These are phyloP conservation scores for Umimayanthus chanpuru DNA, from an alignment of 92 coral and sea anemone species.

Conservation along the genomic window DNA sequence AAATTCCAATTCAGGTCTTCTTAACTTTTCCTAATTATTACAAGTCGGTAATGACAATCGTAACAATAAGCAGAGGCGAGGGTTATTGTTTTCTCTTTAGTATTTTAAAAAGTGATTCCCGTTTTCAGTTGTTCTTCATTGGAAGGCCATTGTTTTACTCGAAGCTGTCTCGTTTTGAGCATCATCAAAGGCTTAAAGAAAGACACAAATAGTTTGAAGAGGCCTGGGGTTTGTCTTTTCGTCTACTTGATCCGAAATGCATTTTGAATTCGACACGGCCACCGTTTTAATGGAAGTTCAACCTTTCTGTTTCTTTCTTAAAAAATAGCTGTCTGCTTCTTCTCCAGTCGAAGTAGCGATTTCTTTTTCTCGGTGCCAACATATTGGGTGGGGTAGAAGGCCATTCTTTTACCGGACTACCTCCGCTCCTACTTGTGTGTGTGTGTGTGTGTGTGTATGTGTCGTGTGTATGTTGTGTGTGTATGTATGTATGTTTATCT, in stretches of 20 bases:
- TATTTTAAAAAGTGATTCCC: too few relatives aligned
- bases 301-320: neutral
- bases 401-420: neutral
- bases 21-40: too few relatives aligned
- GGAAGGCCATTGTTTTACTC: neutral
- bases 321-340: too few relatives aligned
- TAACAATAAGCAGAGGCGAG: too few relatives aligned
- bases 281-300: neutral
- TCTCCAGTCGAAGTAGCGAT: neutral
- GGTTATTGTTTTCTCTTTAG: neutral
- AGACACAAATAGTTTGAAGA: too few relatives aligned
- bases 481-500: neutral
- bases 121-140: neutral
- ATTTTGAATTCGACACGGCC: neutral
- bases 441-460: neutral
- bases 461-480: neutral
- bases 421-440: neutral
- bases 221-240: neutral
- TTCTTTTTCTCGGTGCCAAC: neutral
- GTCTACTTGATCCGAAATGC: neutral
- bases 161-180: neutral
- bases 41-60: too few relatives aligned
- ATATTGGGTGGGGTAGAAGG: neutral
- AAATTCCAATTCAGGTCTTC: too few relatives aligned
- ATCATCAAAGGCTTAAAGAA: neutral